These are phyloP conservation scores for Pseudobourletiella spinata DNA, from an alignment of 1,140 invertebrate genomes.

Conservation along the genomic window DNA sequence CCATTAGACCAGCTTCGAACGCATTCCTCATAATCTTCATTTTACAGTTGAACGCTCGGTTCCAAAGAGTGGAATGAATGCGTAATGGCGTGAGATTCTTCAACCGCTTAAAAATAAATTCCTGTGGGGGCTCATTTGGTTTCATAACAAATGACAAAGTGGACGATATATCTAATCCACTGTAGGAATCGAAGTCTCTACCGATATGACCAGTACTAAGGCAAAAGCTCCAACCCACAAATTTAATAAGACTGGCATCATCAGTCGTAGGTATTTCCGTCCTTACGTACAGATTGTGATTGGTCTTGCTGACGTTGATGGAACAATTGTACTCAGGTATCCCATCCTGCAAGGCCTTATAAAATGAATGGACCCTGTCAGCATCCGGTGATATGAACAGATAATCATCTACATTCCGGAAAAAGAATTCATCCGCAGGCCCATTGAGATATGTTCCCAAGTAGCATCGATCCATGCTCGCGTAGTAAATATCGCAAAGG, in stretches of 20 bases:
- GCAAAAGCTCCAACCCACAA: constrained; percentile 29
- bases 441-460: constrained; percentile 8
- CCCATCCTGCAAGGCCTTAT: constrained; percentile 8
- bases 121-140: background rate
- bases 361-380: background rate
- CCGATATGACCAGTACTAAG: constrained; percentile 18
- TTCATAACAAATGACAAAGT: constrained; percentile 5
- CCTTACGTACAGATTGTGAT: constrained; percentile 8
- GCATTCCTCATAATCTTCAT: constrained; percentile 10
- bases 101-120: constrained; percentile 6
- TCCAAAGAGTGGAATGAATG: constrained; percentile 3
- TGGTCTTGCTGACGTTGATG: constrained; percentile 10
- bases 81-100: constrained; percentile 4
- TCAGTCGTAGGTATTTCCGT: background rate
- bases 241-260: background rate
- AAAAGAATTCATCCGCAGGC: constrained; percentile 13
- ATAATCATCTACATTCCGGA: constrained; percentile 25
- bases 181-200: constrained; percentile 21
- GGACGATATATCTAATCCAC: constrained; percentile 12
- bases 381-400: constrained; percentile 18
- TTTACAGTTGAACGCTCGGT: constrained; percentile 18
- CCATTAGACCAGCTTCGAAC: constrained; percentile 19
- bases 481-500: constrained; percentile 31
- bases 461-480: constrained; percentile 13
- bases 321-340: constrained; percentile 4